A percentile compares a stretch with the other conserved stretches of the same genome.
These are phyloP conservation scores for Drosophila nigromelanica DNA, from an alignment of 1,140 invertebrate genomes.

Conservation along the genomic window DNA sequence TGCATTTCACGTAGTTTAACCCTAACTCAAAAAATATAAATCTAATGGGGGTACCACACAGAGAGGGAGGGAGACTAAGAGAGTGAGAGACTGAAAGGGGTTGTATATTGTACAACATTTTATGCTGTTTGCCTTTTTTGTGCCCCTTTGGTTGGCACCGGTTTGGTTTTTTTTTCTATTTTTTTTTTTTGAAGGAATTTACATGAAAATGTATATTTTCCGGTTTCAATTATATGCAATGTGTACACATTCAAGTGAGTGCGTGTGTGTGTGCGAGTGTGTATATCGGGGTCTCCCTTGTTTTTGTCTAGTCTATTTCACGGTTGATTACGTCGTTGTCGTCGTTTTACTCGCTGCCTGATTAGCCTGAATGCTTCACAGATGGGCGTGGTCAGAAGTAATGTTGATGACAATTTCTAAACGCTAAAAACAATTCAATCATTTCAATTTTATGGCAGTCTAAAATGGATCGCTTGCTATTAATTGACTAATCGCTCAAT, in stretches of 20 bases:
- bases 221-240: conserved; percentile 80
- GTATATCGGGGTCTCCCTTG: conserved; percentile 32
- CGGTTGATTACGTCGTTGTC: conserved; percentile 69
- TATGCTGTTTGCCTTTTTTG: conserved; percentile 49
- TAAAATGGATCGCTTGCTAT: conserved; percentile 1
- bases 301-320: conserved; percentile 69
- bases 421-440: conserved; percentile 32
- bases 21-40: conserved; percentile 48
- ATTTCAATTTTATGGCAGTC: conserved; percentile 24
- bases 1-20: conserved; percentile 78
- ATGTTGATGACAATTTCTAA: conserved; percentile 14
- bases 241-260: neutral
- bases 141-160: conserved; percentile 36
- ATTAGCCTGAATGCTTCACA: conserved; percentile 48
- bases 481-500: conserved; percentile 15
- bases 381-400: conserved; percentile 32
- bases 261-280: conserved; percentile 21
- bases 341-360: conserved; percentile 60
- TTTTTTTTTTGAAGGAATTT: conserved; percentile 68
- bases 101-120: conserved; percentile 48
- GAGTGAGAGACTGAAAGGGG: conserved; percentile 6
- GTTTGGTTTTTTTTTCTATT: conserved; percentile 34
- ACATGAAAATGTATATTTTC: conserved; percentile 83
- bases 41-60: conserved; percentile 25
- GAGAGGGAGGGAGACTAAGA: conserved; percentile 5